phyloP scores from a whole-genome alignment of 2,888 invertebrate species.

The Alsophila aescularia region DNA sequence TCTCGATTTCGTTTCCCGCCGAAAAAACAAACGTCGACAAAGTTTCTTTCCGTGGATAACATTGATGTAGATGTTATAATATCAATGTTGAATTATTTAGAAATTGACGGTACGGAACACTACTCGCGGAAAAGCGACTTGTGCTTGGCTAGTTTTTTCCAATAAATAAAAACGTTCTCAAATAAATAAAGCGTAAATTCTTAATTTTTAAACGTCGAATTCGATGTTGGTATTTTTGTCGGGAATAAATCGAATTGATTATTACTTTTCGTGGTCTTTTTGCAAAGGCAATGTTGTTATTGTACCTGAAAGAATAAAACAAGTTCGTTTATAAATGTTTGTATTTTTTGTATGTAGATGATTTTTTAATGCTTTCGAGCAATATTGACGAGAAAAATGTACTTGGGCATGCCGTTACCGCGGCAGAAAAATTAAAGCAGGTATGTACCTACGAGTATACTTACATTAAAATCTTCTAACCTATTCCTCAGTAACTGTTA shows the following conservation, averaged over 20 bases:
- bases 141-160: conserved; percentile 32
- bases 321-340: background rate
- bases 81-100: no score
- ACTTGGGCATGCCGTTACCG: no score
- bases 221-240: conserved; percentile 46
- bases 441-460: no score
- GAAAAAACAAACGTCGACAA: no score
- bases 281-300: conserved; percentile 47
- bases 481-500: no score
- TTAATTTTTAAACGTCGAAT: conserved; percentile 43
- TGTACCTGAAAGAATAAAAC: conserved; percentile 25
- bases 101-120: conserved; percentile 10
- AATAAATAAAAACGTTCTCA: conserved; percentile 51
- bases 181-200: conserved; percentile 56
- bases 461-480: no score
- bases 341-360: no score
- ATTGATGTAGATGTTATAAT: no score
- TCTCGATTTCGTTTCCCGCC: no score
- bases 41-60: no score
- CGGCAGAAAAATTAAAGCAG: no score
- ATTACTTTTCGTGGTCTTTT: conserved; percentile 41
- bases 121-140: background rate
- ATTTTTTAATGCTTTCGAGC: conserved; percentile 19
- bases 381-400: no score
- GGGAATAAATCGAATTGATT: conserved; percentile 39